These are phyloP conservation scores for Danaus melanippus DNA, from an alignment of 1,140 invertebrate species.

Conservation along the genomic window DNA sequence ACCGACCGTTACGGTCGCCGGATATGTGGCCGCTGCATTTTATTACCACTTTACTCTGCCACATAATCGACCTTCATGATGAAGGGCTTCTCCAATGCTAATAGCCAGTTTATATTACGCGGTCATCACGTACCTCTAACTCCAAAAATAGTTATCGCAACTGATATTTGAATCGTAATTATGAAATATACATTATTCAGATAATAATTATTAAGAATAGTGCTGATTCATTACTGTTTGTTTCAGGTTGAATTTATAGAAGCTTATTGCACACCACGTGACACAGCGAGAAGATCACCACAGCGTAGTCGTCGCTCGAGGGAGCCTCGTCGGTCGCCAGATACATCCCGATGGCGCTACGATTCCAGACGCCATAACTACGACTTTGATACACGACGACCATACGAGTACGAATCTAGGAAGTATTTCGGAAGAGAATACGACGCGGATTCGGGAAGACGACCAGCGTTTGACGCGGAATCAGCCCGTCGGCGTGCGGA, in stretches of 20 bases:
- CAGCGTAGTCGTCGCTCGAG: conserved; percentile 56
- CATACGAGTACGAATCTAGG: conserved; percentile 57
- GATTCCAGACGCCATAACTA: conserved; percentile 50
- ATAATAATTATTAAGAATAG: too few species aligned
- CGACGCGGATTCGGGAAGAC: conserved; percentile 53
- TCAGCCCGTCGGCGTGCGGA: conserved; percentile 58
- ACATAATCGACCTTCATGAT: conserved; percentile 70
- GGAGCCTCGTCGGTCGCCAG: conserved; percentile 54
- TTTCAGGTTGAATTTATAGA: conserved; percentile 75
- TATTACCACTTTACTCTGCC: conserved; percentile 70
- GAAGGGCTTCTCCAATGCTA: conserved; percentile 59
- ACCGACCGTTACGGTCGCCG: conserved; percentile 61
- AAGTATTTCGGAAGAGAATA: conserved; percentile 50
- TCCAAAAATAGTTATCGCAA: too few species aligned
- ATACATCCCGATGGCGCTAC: conserved; percentile 58
- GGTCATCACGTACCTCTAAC: too few species aligned
- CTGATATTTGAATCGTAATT: neutral
- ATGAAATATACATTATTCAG: neutral
- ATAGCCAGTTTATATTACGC: conserved; percentile 41
- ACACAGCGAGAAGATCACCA: conserved; percentile 66
- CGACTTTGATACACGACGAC: conserved; percentile 54
- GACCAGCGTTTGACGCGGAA: conserved; percentile 58
- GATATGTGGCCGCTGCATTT: conserved; percentile 71
- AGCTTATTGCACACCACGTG: conserved; percentile 74
- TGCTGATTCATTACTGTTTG: conserved; percentile 20